These are phyloP conservation scores for Nothobranchius kuhntae DNA, from an alignment of 2,113 vertebrate genomes.

Conservation along the genomic window DNA sequence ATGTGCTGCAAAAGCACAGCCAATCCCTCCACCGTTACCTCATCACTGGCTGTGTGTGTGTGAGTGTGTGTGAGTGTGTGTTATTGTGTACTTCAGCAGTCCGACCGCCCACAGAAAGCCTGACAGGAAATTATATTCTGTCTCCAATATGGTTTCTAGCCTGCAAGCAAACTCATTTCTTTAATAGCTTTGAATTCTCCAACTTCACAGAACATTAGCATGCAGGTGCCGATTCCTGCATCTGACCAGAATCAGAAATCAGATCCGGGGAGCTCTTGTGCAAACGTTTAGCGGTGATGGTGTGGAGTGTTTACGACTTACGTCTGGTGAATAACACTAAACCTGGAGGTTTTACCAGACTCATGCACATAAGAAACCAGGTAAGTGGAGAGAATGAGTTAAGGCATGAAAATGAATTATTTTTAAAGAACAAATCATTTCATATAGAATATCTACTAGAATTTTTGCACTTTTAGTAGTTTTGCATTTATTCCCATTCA, in stretches of 20 bases:
- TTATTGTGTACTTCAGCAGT: conserved; percentile 25
- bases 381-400: conserved; percentile 8
- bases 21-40: conserved; percentile 41
- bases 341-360: conserved; percentile 15
- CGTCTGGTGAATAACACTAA: background rate
- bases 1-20: conserved; percentile 68
- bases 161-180: conserved; percentile 19
- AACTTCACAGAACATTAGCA: conserved; percentile 24
- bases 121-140: conserved; percentile 16
- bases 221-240: conserved; percentile 10
- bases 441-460: too few species aligned
- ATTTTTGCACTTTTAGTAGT: too few species aligned
- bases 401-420: conserved; percentile 21
- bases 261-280: conserved; percentile 34
- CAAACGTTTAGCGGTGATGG: conserved; percentile 44
- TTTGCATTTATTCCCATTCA: background rate
- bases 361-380: conserved; percentile 46
- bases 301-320: conserved; percentile 18
- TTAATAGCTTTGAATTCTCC: conserved; percentile 18
- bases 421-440: background rate
- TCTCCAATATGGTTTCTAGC: conserved; percentile 41
- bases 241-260: conserved; percentile 29
- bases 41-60: conserved; percentile 36
- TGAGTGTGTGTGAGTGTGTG: conserved; percentile 20
- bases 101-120: conserved; percentile 35